phyloP scores from a whole-genome alignment of 2,113 vertebrate genomes.

The Bufo gargarizans region DNA sequence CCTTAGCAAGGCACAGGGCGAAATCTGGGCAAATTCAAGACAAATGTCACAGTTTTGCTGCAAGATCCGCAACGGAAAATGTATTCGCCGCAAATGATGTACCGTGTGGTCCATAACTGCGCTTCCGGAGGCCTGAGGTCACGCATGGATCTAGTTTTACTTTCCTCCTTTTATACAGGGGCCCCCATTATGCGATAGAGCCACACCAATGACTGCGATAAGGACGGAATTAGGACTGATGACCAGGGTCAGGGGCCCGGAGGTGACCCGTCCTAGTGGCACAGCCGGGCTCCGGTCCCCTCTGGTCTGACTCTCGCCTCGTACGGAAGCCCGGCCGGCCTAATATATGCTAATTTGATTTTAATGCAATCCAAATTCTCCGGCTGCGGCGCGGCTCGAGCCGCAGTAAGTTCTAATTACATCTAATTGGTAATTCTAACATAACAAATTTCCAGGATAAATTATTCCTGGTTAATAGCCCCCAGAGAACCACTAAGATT shows the following conservation, averaged over 20 bases:
- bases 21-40: no score
- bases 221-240: neutral
- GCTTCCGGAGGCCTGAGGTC: no score
- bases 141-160: neutral
- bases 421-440: constrained; percentile 78
- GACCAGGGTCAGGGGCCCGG: neutral
- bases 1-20: no score
- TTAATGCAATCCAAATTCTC: constrained; percentile 73
- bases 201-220: neutral
- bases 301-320: fast-evolving
- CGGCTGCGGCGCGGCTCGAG: constrained; percentile 63
- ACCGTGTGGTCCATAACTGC: no score
- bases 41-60: no score
- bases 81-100: no score
- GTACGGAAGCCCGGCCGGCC: constrained; percentile 59
- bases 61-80: no score
- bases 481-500: constrained; percentile 64
- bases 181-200: no score
- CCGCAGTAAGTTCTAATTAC: constrained; percentile 74
- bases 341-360: constrained; percentile 76
- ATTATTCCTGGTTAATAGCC: constrained; percentile 76
- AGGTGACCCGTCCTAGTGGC: no score
- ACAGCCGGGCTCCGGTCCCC: neutral
- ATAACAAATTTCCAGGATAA: constrained; percentile 78
- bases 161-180: neutral